A percentile compares a stretch with the other conserved stretches of the same genome.
phyloP scores from a whole-genome alignment of 2,888 invertebrate species.

The Aricia artaxerxes region DNA sequence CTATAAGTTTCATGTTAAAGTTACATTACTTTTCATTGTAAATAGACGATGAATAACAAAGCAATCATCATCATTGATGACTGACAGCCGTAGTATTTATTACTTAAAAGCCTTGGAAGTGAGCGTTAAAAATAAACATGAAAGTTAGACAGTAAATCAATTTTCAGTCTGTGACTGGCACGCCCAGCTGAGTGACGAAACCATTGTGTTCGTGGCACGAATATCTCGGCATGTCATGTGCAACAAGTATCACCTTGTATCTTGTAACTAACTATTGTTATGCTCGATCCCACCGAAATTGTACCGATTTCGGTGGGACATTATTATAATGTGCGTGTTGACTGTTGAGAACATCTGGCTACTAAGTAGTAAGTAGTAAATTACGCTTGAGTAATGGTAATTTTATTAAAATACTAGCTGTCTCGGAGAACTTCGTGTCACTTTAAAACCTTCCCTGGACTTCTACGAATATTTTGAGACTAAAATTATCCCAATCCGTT shows the following conservation, averaged over 20 bases:
- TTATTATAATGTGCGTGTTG: background rate
- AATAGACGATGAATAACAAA: background rate
- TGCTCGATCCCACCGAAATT: background rate
- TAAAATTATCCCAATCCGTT: too few species aligned
- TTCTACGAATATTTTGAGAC: too few species aligned
- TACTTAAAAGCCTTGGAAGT: background rate
- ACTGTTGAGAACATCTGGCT: background rate
- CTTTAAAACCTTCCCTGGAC: too few species aligned
- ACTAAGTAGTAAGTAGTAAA: background rate
- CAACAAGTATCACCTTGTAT: conserved; percentile 6
- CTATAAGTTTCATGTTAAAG: background rate
- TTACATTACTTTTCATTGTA: background rate
- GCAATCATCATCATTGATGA: background rate
- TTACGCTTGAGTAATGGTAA: too few species aligned
- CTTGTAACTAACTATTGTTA: conserved; percentile 14
- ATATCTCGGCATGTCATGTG: background rate
- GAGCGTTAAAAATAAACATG: background rate
- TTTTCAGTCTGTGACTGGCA: background rate
- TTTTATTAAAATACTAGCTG: too few species aligned
- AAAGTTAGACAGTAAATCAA: conserved; percentile 17
- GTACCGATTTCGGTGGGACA: background rate
- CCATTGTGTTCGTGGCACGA: conserved; percentile 7
- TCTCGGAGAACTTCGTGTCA: too few species aligned
- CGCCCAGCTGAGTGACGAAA: conserved; percentile 1
- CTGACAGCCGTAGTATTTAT: conserved; percentile 3